phyloP scores from a whole-genome alignment of 2,113 vertebrate species.

The Pipa parva region DNA sequence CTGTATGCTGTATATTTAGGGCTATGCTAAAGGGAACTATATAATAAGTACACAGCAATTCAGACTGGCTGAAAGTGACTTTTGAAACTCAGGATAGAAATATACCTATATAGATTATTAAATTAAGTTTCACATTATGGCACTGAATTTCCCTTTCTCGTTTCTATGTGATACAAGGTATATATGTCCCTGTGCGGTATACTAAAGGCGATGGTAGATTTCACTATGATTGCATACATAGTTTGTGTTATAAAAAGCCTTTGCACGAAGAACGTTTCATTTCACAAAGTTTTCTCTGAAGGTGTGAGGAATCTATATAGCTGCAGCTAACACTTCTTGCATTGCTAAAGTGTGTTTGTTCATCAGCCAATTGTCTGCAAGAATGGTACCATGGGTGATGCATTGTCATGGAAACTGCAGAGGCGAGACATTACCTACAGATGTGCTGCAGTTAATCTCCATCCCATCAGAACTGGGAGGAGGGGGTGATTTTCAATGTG shows the following conservation, averaged over 20 bases:
- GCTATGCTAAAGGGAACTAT: too few species aligned
- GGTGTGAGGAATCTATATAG: conserved; percentile 40
- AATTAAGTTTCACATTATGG: too few species aligned
- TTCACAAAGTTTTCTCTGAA: conserved; percentile 39
- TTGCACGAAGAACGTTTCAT: conserved; percentile 25
- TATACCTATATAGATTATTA: too few species aligned
- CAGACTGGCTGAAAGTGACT: too few species aligned
- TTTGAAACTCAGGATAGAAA: too few species aligned
- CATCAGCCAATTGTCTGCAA: conserved; percentile 29
- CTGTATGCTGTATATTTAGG: too few species aligned
- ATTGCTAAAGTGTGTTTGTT: conserved; percentile 35
- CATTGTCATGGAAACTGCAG: conserved; percentile 40
- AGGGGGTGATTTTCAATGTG: conserved; percentile 27
- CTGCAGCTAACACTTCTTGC: conserved; percentile 38
- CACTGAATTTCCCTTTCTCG: neutral
- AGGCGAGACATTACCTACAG: conserved; percentile 39
- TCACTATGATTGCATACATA: neutral
- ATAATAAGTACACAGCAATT: too few species aligned
- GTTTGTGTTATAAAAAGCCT: conserved; percentile 13
- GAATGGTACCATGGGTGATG: conserved; percentile 41
- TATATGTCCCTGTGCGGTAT: neutral
- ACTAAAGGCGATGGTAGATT: neutral
- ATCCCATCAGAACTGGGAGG: conserved; percentile 37
- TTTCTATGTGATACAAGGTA: neutral
- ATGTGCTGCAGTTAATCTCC: conserved; percentile 42